These are phyloP conservation scores for Gracilinanus agilis DNA, from an alignment of 2,113 vertebrate genomes.

Conservation along the genomic window DNA sequence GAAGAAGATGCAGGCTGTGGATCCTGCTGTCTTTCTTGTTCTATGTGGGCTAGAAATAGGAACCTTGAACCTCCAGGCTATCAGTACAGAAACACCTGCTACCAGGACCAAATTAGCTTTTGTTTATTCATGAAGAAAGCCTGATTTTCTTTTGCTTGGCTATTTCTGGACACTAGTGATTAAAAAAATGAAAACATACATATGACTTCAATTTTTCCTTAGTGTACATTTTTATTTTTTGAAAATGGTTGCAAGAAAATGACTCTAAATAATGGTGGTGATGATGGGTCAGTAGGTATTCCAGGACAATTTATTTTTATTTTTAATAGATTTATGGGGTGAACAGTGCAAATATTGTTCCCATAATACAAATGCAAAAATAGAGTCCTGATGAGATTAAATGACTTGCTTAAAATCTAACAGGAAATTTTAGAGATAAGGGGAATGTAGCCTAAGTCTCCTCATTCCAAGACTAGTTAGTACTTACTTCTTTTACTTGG, in stretches of 20 bases:
- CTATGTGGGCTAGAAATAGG: not conserved
- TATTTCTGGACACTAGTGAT: constrained; percentile 1
- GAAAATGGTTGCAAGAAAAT: not conserved
- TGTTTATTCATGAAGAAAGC: constrained; percentile 8
- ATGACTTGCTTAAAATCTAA: not conserved
- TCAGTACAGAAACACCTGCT: not conserved
- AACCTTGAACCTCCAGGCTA: not conserved
- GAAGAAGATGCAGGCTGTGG: not conserved
- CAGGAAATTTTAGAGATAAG: not conserved
- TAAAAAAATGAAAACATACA: not conserved
- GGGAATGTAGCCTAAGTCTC: not conserved
- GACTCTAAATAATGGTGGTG: not conserved
- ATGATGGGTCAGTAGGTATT: not conserved
- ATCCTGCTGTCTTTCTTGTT: not conserved
- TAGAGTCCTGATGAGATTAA: not conserved
- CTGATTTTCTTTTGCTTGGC: not conserved
- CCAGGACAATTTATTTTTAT: not conserved
- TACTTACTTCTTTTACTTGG: not conserved
- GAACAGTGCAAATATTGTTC: not conserved
- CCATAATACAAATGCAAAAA: constrained; percentile 7
- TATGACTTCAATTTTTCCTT: not conserved
- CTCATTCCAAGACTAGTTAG: not conserved
- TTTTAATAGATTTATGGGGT: not conserved
- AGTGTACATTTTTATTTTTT: not conserved
- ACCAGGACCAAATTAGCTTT: not conserved